These are phyloP conservation scores for Anastatus disparis DNA, from an alignment of 1,140 invertebrate genomes.

Conservation along the genomic window DNA sequence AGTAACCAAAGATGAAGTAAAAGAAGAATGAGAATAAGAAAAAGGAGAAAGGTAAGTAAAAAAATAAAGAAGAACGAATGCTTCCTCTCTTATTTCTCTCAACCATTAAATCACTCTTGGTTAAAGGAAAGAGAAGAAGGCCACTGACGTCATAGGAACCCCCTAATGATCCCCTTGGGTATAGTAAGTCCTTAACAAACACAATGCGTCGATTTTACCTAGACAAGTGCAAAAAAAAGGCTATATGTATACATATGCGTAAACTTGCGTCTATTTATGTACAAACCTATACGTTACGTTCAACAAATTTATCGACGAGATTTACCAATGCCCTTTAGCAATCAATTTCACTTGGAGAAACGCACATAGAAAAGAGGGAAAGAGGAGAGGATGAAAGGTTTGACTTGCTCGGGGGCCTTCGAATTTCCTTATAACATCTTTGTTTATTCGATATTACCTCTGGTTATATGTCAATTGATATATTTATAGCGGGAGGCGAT, in stretches of 20 bases:
- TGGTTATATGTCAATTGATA: too few relatives aligned
- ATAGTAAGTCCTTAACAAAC: slow-evolving; percentile 6
- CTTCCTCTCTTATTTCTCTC: background rate
- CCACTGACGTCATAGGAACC: slow-evolving; percentile 4
- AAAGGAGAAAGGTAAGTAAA: too few relatives aligned
- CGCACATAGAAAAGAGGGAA: too few relatives aligned
- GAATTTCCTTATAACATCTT: too few relatives aligned
- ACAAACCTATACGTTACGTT: background rate
- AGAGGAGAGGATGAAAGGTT: too few relatives aligned
- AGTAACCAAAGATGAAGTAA: too few relatives aligned
- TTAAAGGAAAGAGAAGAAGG: too few relatives aligned
- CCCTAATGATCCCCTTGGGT: slow-evolving; percentile 20
- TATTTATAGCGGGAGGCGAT: too few relatives aligned
- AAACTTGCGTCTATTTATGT: background rate
- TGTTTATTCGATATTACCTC: too few relatives aligned
- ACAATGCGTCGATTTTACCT: background rate
- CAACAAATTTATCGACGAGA: slow-evolving; percentile 12
- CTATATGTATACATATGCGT: background rate
- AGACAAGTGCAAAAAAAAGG: background rate
- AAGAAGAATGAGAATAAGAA: too few relatives aligned
- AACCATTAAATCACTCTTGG: slow-evolving; percentile 21
- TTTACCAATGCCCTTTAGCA: background rate
- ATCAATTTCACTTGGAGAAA: background rate
- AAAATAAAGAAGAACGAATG: too few relatives aligned
- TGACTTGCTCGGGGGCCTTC: too few relatives aligned